phyloP scores from a whole-genome alignment of 23 tunicate genomes.

The Phallusia fumigata region DNA sequence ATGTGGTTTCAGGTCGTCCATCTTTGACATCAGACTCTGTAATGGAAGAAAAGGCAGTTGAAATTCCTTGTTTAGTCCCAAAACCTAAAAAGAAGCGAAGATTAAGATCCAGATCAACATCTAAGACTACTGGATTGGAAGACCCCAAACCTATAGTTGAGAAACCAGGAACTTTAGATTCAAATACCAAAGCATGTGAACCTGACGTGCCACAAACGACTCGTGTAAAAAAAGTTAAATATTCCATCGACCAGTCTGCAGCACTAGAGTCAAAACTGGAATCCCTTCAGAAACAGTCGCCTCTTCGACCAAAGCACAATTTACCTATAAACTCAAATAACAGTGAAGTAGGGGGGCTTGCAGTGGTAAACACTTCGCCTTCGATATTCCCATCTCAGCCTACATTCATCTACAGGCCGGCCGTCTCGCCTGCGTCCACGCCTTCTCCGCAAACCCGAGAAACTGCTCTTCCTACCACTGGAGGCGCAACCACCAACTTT shows the following conservation, averaged over 20 bases:
- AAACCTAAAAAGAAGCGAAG: too few relatives aligned
- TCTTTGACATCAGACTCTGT: too few relatives aligned
- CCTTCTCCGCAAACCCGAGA: background rate
- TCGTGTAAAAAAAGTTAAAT: too few relatives aligned
- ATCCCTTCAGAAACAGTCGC: background rate
- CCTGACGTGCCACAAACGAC: too few relatives aligned
- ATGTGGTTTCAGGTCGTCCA: too few relatives aligned
- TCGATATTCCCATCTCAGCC: background rate
- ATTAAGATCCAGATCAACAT: too few relatives aligned
- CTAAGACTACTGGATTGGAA: too few relatives aligned
- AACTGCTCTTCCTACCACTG: background rate
- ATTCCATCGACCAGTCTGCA: background rate
- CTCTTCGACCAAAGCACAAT: background rate
- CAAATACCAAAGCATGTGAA: too few relatives aligned
- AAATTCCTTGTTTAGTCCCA: too few relatives aligned
- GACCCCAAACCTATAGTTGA: too few relatives aligned
- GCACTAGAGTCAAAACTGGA: background rate
- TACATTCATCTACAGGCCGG: background rate
- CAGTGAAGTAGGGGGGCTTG: background rate
- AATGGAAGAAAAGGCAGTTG: too few relatives aligned
- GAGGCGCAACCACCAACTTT: background rate
- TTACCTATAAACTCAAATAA: background rate
- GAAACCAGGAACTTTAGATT: too few relatives aligned
- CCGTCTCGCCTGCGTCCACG: background rate
- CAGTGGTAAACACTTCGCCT: background rate